A percentile compares a stretch with the other conserved stretches of the same genome.
These are phyloP conservation scores for Actias luna DNA, from an alignment of 2,888 invertebrate genomes.

Conservation along the genomic window DNA sequence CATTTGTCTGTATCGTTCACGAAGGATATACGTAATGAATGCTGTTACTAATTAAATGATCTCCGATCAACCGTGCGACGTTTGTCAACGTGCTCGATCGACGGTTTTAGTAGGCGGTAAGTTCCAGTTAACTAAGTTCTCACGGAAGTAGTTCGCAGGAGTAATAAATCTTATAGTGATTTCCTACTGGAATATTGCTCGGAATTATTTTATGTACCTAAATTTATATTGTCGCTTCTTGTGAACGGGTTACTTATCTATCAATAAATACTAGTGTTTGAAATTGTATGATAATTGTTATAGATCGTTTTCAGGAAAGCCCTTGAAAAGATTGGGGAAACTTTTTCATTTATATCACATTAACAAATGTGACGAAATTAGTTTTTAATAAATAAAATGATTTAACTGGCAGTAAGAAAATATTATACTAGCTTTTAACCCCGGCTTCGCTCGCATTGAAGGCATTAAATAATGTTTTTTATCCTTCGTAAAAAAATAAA, in stretches of 20 bases:
- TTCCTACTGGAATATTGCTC: constrained; percentile 7
- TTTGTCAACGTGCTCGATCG: constrained; percentile 5
- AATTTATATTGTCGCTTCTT: not conserved
- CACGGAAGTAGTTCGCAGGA: constrained; percentile 17
- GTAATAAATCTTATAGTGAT: constrained; percentile 21
- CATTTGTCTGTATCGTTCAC: not conserved
- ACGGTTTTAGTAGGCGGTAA: not conserved
- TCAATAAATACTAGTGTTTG: no score
- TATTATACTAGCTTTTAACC: no score
- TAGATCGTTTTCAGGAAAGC: no score
- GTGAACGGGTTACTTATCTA: not conserved
- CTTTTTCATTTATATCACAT: no score
- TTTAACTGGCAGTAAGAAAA: no score
- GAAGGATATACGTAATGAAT: not conserved
- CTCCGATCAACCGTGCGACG: not conserved
- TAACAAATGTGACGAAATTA: no score
- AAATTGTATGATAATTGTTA: no score
- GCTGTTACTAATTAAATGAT: not conserved
- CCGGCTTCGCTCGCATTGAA: no score
- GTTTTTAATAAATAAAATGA: no score
- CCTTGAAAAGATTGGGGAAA: no score
- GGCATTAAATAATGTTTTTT: no score
- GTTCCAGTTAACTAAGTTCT: constrained; percentile 4
- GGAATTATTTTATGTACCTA: constrained; percentile 17
- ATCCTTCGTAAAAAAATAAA: no score